These are phyloP conservation scores for Chrysolina oricalcia DNA, from an alignment of 2,888 invertebrate genomes.

Conservation along the genomic window DNA sequence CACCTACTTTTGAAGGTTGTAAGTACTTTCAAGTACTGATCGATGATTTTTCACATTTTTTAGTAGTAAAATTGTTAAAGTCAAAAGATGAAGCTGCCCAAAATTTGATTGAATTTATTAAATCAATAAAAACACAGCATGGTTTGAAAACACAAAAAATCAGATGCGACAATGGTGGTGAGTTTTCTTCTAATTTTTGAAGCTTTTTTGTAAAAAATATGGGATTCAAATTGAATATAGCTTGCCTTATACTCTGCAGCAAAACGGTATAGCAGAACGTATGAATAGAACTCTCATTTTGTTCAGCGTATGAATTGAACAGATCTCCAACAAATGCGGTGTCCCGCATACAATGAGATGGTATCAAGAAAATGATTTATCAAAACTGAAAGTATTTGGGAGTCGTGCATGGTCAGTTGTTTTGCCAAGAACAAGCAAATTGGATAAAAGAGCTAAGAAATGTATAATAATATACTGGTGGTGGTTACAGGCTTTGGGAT, in stretches of 20 bases:
- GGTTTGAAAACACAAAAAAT: conserved; percentile 43
- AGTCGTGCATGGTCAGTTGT: conserved; percentile 51
- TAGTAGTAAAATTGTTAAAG: conserved; percentile 44
- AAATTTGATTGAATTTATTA: conserved; percentile 46
- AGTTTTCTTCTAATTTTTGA: conserved; percentile 48
- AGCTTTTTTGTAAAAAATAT: conserved; percentile 48
- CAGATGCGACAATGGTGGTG: conserved; percentile 49
- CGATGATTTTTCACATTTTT: conserved; percentile 52
- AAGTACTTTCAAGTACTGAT: conserved; percentile 51
- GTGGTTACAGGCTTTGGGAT: too few relatives aligned
- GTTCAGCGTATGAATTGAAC: conserved; percentile 56
- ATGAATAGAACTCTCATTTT: conserved; percentile 56
- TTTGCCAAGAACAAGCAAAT: conserved; percentile 53
- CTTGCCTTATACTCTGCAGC: conserved; percentile 52
- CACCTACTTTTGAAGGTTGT: conserved; percentile 44
- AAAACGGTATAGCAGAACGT: conserved; percentile 55
- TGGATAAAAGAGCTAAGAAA: conserved; percentile 50
- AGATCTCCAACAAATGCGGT: conserved; percentile 50
- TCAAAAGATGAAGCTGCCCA: conserved; percentile 45
- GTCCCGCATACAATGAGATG: conserved; percentile 47
- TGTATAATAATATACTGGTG: conserved; percentile 43
- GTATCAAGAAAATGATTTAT: conserved; percentile 53
- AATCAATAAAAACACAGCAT: conserved; percentile 48
- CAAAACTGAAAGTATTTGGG: conserved; percentile 55
- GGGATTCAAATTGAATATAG: conserved; percentile 52